A percentile compares a stretch with the other conserved stretches of the same genome.
phyloP scores from a whole-genome alignment of 2,113 vertebrate species.

The Percina caprodes region DNA sequence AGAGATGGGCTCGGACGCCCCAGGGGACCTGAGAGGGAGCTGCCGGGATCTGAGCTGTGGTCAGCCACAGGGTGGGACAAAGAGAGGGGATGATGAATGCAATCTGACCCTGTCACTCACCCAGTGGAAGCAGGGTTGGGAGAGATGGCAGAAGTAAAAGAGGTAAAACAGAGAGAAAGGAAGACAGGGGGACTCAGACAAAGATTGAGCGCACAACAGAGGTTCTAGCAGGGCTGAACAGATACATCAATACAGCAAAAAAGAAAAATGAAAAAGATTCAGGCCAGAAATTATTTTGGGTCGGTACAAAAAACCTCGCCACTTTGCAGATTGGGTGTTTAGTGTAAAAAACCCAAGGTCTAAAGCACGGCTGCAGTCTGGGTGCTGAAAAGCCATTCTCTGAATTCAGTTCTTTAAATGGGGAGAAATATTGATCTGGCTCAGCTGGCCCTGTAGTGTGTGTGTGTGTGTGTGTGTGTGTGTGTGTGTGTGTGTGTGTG shows the following conservation, averaged over 20 bases:
- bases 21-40: conserved; percentile 57
- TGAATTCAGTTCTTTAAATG: conserved; percentile 99
- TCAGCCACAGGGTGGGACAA: conserved; percentile 69
- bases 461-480: conserved; percentile 53
- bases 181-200: conserved; percentile 34
- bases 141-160: conserved; percentile 30
- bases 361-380: conserved; percentile 88
- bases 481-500: conserved; percentile 59
- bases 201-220: conserved; percentile 46
- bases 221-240: conserved; percentile 23
- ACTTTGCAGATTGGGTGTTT: conserved; percentile 78
- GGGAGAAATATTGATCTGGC: conserved; percentile 99
- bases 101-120: conserved; percentile 76
- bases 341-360: conserved; percentile 77
- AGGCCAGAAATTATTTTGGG: conserved; percentile 67
- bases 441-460: conserved; percentile 90
- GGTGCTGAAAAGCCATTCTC: conserved; percentile 95
- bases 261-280: conserved; percentile 55
- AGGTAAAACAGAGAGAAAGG: conserved; percentile 29
- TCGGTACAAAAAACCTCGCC: conserved; percentile 46
- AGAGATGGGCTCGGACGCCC: conserved; percentile 63
- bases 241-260: conserved; percentile 43
- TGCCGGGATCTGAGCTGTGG: conserved; percentile 53
- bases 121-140: conserved; percentile 16
- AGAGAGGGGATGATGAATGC: conserved; percentile 65